Evolutionary conservation across 2,113 vertebrate genomes (phyloP), one percentile per base, ranked within the genome.

Genomic region (Agelaius phoeniceus): DNA sequence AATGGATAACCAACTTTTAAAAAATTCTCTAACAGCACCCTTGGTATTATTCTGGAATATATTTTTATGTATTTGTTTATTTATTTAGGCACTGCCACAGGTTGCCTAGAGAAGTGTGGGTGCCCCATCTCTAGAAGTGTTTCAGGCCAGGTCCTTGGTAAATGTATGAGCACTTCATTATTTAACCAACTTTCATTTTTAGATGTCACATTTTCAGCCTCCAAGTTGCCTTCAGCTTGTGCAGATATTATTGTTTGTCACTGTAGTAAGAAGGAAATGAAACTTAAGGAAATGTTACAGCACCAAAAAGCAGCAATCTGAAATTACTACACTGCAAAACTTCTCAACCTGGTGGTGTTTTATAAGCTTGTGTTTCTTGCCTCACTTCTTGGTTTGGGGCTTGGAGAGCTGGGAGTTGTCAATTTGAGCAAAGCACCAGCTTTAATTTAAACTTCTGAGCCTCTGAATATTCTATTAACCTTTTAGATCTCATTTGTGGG

Each of bases 291-390:
- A 8, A 11, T 33, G 9, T 61, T 17, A 4, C 27, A 39, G 0
- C 3, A 1, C 30, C 26, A 15, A n/a, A 80, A 86, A 65, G 16
- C 30, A 67, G 44, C 19, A 73, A 61, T 43, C 33, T 82, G 75
- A 26, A 37, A 61, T 80, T 2, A 7, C 8, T 30, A 0, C 31
- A 1, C 13, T 11, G 28, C 31, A 55, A 67, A 67, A 8, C 48
- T 5, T 37, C 62, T 78, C 0, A 0, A 31, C 31, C 23, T 52
- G 69, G 16, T 13, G 3, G 46, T 8, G 1, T 17, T 73, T 54
- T 10, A 6, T 24, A 26, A 69, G 5, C 14, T 46, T 6, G 3
- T 61, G 52, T 55, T 89, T 59, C 69, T 57, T 28, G 21, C 51
- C 27, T 65, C 2, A 5, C 9, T 31, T 54, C 62, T 74, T 51